Evolutionary conservation across 2,888 invertebrate genomes (phyloP), one percentile per base, ranked within the genome.

Genomic region (Peribatodes rhomboidaria): DNA sequence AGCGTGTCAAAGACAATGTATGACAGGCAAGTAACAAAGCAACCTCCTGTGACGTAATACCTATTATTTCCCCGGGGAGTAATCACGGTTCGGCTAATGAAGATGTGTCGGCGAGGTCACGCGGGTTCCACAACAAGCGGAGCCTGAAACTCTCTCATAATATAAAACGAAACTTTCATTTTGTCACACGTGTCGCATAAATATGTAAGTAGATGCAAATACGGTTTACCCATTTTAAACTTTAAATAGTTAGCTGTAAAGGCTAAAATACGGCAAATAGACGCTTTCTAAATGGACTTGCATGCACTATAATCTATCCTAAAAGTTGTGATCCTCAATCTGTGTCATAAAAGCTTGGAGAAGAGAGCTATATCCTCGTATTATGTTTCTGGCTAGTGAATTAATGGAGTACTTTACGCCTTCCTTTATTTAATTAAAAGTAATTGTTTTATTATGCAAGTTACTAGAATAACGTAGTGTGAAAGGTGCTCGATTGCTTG

Each of bases 51-150:
- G 75, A 75, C 76, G 73, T 74, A 76, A 76, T 60, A 65, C 56
- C 60, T 81, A 77, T 82, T 81, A 84, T 84, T 85, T 86, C 88
- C 86, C 87, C 52, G 35, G 86, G 74, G 88, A 74, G 78, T 78
- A 83, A 87, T 87, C 84, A 86, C 76, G 78, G 79, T 73, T 72
- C 75, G 60, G 76, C 80, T 88, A 88, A 88, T 88, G 88, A 88
- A 88, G 88, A 88, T 86, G 83, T 86, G 87, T 88, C 75, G 85
- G 77, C 75, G 78, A 78, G 82, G 84, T 80, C 80, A 75, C 77
- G 61, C 66, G 74, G 81, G 80, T 83, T 80, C 78, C 67, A 47
- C 63, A 66, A 60, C 64, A 44, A 61, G 55, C 62, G 61, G 50
- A 13, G 42, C 56, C 62, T 62, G 56, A 53, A 63, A 67, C 67